Evolutionary conservation across 1,140 invertebrate genomes (phyloP), one percentile per base, ranked within the genome.

Genomic region (Bicyclus anynana): DNA sequence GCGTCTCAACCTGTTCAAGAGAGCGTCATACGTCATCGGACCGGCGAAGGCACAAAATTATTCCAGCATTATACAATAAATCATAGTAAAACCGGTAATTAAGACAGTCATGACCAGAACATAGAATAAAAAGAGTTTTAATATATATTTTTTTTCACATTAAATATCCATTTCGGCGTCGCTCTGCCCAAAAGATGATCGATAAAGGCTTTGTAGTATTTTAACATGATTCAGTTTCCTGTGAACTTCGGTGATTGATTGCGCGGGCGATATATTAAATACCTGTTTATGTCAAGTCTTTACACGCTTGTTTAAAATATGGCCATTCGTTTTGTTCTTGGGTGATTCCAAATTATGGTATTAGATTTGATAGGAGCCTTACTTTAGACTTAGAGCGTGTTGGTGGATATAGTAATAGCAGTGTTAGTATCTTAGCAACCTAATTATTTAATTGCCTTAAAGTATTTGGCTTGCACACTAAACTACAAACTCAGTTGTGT

Each of bases 81-180:
- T 87, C 84, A 87, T 86, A 85, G 78, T 84, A 78, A 84, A n/a
- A 80, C 83, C 74, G 64, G 81, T 87, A 87, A 87, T 86, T 86
- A 86, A 84, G 77, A 81, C 76, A 79, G 80, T 84, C 78, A 80
- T 78, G 83, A 82, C 78, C 81, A 77, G 74, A 83, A 83, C 76
- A 65, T 53, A 59, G 63, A 77, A 74, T 81, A 82, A 79, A 80
- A 86, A 78, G 69, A 72, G 72, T 80, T 83, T 68, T 74, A 72
- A 73, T 77, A 73, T 80, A 33, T 33, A 33, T 80, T 79, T 85
- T 85, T 78, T 85, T 84, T 74, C 78, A 85, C 78, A 87, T 87
- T 87, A 87, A 87, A 87, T 83, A 85, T 64, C 80, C 76, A 85
- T 87, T 85, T 70, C 65, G 70, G 71, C 65, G 68, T 69, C 62